Percentiles rank a stretch among this genome's conserved stretches.
These are phyloP conservation scores for Girardinus metallicus DNA, from an alignment of 2,797 vertebrate species.

Conservation along the genomic window DNA sequence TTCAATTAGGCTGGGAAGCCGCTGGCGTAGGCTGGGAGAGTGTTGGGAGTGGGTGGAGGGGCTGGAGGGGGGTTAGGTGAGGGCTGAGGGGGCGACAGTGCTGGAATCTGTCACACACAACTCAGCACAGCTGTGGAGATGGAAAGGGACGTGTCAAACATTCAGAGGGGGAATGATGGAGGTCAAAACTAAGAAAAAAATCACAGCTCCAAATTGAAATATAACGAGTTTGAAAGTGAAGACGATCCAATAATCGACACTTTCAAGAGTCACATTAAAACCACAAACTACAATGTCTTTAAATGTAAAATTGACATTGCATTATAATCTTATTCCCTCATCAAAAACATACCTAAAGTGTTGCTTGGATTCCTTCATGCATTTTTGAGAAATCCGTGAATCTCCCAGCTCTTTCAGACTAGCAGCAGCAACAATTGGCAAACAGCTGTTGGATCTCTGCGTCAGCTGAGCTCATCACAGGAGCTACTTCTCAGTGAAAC, in stretches of 20 bases:
- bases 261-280: too few relatives aligned
- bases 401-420: too few relatives aligned
- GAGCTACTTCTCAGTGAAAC: too few relatives aligned
- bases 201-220: neutral
- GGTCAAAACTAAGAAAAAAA: conserved; percentile 17
- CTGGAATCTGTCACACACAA: conserved; percentile 82
- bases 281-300: too few relatives aligned
- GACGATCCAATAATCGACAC: neutral
- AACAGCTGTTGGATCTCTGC: too few relatives aligned
- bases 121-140: conserved; percentile 71
- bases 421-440: too few relatives aligned
- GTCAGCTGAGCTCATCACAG: too few relatives aligned
- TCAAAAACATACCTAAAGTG: too few relatives aligned
- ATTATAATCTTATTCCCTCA: too few relatives aligned
- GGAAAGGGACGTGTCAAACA: conserved; percentile 42
- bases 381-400: too few relatives aligned
- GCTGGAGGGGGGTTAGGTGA: conserved; percentile 23
- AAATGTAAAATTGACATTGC: too few relatives aligned
- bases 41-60: conserved; percentile 14
- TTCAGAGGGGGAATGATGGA: conserved; percentile 27
- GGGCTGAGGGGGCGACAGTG: conserved; percentile 51
- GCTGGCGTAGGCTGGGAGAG: conserved; percentile 22
- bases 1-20: conserved; percentile 81
- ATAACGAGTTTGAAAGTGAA: neutral
- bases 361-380: too few relatives aligned